A percentile compares a stretch with the other conserved stretches of the same genome.
Conservation (phyloP, 2,113 vertebrate genomes). For the Amazona vittata region DNA sequence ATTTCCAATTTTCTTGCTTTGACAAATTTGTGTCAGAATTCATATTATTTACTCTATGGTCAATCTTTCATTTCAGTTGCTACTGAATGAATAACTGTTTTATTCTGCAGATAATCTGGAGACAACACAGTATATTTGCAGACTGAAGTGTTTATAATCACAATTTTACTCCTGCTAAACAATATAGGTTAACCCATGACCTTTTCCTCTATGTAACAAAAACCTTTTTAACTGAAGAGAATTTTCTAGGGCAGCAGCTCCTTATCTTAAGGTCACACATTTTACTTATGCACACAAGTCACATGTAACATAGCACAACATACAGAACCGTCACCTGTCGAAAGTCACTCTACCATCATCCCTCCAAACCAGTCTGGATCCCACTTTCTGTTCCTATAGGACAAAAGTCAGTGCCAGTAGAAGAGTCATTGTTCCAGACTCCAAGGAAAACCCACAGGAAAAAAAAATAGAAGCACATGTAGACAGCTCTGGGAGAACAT, state of each 20-base stretch:
- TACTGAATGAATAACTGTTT: not conserved
- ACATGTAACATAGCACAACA: not conserved
- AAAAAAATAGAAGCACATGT: slow-evolving; percentile 8
- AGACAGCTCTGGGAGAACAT: not conserved
- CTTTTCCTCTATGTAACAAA: not conserved
- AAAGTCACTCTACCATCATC: not conserved
- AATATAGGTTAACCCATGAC: not conserved
- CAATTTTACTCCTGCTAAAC: not conserved
- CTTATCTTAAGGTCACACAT: not conserved
- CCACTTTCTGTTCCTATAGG: not conserved
- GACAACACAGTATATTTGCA: not conserved
- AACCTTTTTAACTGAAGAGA: not conserved
- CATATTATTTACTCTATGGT: not conserved
- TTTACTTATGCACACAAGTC: not conserved
- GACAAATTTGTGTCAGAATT: not conserved
- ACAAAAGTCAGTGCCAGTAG: not conserved
- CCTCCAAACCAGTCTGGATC: not conserved
- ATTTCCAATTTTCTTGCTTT: slow-evolving; percentile 9
- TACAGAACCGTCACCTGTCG: not conserved
- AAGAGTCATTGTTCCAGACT: not conserved
- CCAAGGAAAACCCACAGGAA: not conserved
- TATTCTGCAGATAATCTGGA: not conserved
- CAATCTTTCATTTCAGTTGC: not conserved
- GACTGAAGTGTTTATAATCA: not conserved
- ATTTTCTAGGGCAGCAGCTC: not conserved